Evolutionary conservation across 1,140 invertebrate species (phyloP).

Genomic region (Samia ricini): DNA sequence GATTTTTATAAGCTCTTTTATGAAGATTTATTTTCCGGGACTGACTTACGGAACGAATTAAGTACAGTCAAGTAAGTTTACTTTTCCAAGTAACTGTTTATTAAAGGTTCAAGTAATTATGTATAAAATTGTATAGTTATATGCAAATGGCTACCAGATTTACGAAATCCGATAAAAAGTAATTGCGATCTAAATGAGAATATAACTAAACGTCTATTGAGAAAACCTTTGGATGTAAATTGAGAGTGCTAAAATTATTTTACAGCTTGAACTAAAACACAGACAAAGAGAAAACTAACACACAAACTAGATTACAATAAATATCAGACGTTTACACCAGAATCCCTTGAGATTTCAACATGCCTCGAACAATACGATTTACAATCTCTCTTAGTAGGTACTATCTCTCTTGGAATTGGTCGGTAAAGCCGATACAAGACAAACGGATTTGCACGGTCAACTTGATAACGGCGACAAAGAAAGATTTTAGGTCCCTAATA

Average conservation of each 20-base stretch:
- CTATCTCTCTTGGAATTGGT: constrained; percentile 2
- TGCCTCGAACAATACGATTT: constrained; percentile 11
- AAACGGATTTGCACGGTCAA: constrained; percentile 43
- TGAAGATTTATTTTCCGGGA: neutral
- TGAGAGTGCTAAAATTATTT: constrained; percentile 5
- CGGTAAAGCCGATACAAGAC: constrained; percentile 26
- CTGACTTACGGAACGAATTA: neutral
- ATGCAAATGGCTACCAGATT: neutral
- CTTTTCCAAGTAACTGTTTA: neutral
- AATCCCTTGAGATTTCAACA: constrained; percentile 4
- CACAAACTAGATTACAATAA: constrained; percentile 1
- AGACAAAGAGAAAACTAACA: neutral
- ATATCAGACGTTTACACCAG: constrained; percentile 5
- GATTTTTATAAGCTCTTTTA: neutral
- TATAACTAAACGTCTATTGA: neutral
- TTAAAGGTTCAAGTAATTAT: neutral
- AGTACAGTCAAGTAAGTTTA: neutral
- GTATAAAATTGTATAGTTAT: neutral
- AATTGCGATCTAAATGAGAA: constrained; percentile 10
- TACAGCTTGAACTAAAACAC: neutral
- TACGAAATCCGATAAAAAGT: constrained; percentile 2
- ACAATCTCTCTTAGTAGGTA: constrained; percentile 7
- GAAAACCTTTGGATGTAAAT: neutral
- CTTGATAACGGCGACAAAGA: constrained; percentile 36
- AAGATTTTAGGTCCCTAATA: constrained; percentile 14